A percentile compares a stretch with the other conserved stretches of the same genome.
These are phyloP conservation scores for Xenopus tropicalis DNA, from an alignment of 2,113 vertebrate genomes.

Conservation along the genomic window DNA sequence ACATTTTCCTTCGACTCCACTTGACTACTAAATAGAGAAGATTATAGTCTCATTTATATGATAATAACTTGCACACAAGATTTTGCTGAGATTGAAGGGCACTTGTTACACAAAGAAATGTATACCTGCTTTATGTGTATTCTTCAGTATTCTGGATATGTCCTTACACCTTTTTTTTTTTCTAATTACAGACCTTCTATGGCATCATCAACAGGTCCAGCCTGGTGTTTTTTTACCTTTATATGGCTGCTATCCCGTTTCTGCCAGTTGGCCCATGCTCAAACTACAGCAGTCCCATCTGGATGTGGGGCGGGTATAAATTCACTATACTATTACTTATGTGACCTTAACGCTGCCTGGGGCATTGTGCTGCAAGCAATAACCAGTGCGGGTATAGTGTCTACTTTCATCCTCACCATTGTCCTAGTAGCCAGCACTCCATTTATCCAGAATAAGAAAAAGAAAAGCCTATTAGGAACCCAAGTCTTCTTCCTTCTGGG, in stretches of 20 bases:
- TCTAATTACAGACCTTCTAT: conserved; percentile 38
- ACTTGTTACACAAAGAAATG: no score
- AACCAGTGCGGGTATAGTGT: conserved; percentile 71
- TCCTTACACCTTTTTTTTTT: neutral
- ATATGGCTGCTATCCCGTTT: conserved; percentile 48
- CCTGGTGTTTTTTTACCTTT: neutral
- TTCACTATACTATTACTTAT: conserved; percentile 86
- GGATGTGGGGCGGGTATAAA: conserved; percentile 75
- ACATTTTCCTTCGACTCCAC: no score
- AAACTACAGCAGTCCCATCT: conserved; percentile 41
- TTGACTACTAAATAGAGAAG: no score
- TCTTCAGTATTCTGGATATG: no score
- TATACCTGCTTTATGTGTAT: no score
- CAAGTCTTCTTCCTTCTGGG: conserved; percentile 75
- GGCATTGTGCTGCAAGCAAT: conserved; percentile 85
- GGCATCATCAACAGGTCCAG: conserved; percentile 51
- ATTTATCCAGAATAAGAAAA: conserved; percentile 70
- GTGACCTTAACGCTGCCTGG: conserved; percentile 75
- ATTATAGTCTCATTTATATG: no score
- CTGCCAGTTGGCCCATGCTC: conserved; percentile 30
- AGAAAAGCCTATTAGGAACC: conserved; percentile 70
- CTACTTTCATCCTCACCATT: conserved; percentile 75
- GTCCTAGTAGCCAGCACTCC: conserved; percentile 84
- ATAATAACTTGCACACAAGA: no score
- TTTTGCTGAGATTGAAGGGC: no score